These are phyloP conservation scores for Tadarida brasiliensis DNA, from an alignment of 2,797 vertebrate species.

Conservation along the genomic window DNA sequence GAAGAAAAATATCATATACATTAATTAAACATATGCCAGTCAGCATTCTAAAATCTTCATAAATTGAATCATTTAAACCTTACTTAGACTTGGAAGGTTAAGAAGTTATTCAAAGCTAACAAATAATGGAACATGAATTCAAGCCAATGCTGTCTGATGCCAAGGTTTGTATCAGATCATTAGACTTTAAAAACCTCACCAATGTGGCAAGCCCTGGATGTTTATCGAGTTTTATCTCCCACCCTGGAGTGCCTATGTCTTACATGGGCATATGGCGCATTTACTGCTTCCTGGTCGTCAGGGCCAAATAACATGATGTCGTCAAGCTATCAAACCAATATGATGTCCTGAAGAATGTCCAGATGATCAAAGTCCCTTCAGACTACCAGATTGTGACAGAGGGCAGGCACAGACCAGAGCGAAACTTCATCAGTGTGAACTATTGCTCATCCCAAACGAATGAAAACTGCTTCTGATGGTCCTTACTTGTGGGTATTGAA, in stretches of 20 bases:
- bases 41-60: constrained; percentile 66
- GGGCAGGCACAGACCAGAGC: neutral
- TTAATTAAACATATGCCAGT: constrained; percentile 58
- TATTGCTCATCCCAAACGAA: neutral
- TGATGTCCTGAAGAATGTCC: neutral
- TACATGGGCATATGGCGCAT: neutral
- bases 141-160: neutral
- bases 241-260: neutral
- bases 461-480: neutral
- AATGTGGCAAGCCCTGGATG: neutral
- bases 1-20: constrained; percentile 24
- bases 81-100: constrained; percentile 56
- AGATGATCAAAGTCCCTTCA: neutral
- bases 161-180: constrained; percentile 6
- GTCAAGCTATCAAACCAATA: neutral
- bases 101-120: constrained; percentile 42
- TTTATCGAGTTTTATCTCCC: constrained; percentile 17
- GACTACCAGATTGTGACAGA: neutral
- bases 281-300: constrained; percentile 28
- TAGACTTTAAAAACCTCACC: constrained; percentile 7
- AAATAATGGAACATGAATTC: constrained; percentile 25
- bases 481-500: neutral
- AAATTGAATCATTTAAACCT: constrained; percentile 67
- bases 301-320: neutral
- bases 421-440: neutral